Evolutionary conservation across 2,797 vertebrate species (phyloP).

Genomic region (Mormyrops attenuatus): DNA sequence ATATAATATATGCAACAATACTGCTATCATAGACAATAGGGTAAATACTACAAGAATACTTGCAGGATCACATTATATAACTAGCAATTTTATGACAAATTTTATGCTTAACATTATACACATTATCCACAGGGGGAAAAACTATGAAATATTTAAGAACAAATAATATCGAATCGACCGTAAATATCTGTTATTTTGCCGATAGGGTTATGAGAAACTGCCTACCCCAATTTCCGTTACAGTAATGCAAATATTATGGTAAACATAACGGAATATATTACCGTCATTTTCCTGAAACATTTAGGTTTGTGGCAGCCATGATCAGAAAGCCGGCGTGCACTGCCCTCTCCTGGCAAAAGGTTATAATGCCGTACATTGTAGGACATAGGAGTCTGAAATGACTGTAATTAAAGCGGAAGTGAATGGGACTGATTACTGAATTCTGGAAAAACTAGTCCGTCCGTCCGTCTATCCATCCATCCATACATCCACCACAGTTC

Average conservation of each 20-base stretch:
- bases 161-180: not conserved
- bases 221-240: not conserved
- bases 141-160: not conserved
- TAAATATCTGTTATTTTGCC: not conserved
- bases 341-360: conserved; percentile 12
- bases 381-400: not conserved
- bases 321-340: not conserved
- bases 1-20: not conserved
- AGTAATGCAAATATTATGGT: not conserved
- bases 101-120: not conserved
- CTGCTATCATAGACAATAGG: not conserved
- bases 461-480: not conserved
- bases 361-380: not conserved
- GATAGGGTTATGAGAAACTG: not conserved
- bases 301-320: not conserved
- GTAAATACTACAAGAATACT: not conserved
- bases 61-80: not conserved
- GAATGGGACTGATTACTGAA: not conserved
- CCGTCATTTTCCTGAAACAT: not conserved
- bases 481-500: not conserved
- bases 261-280: conserved; percentile 1
- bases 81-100: not conserved
- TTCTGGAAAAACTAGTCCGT: not conserved
- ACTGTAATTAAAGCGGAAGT: not conserved
- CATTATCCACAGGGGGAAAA: not conserved